These are phyloP conservation scores for Pentamera pediparva DNA, from an alignment of 53 echinoderm and acorn worm species.

Conservation along the genomic window DNA sequence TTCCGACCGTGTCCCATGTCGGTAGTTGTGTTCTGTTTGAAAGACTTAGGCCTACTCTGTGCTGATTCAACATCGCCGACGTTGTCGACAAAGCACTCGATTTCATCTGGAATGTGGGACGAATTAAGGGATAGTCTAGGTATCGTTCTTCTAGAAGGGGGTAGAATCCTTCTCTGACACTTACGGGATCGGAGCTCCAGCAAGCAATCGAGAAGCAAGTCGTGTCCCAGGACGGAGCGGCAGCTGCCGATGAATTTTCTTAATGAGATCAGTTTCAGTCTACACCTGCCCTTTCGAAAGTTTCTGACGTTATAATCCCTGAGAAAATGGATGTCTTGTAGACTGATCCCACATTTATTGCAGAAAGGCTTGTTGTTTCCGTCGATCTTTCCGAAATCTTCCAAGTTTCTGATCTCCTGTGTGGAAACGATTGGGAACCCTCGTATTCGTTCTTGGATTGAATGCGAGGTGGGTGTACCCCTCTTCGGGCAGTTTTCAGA, in stretches of 20 bases:
- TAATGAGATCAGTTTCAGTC: not conserved
- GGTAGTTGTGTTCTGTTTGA: too few species aligned
- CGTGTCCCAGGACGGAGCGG: constrained; percentile 1
- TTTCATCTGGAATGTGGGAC: constrained; percentile 7
- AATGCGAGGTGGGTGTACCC: too few species aligned
- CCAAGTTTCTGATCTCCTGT: not conserved
- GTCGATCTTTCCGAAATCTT: not conserved
- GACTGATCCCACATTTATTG: constrained; percentile 22
- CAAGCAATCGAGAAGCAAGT: constrained; percentile 10
- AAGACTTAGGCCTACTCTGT: constrained; percentile 6
- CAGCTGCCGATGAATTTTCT: constrained; percentile 17
- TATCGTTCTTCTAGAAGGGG: not conserved
- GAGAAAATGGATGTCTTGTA: constrained; percentile 9
- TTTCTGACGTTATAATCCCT: constrained; percentile 16
- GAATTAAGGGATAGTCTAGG: not conserved
- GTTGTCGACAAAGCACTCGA: not conserved
- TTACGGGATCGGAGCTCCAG: not conserved
- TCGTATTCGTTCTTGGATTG: not conserved
- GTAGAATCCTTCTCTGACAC: not conserved
- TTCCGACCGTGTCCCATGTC: too few species aligned
- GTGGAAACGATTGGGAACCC: not conserved
- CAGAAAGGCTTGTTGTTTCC: constrained; percentile 3
- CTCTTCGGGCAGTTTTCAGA: too few species aligned
- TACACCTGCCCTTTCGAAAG: not conserved
- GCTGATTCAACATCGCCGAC: too few species aligned